Evolutionary conservation across 2,797 vertebrate genomes (phyloP).

Genomic region (Gobio occitaniae): DNA sequence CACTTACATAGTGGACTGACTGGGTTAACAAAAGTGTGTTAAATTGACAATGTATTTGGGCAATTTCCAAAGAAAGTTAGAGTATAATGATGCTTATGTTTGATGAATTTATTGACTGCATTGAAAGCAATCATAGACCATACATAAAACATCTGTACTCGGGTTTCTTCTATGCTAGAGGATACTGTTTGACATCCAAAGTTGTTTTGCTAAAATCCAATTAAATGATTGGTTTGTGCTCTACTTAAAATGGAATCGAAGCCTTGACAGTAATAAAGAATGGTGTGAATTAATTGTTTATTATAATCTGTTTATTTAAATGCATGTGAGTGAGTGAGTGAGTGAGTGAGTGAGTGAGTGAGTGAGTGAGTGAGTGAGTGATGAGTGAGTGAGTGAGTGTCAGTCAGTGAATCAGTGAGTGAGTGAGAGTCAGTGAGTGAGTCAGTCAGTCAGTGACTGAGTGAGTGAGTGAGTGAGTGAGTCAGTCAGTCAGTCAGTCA

Average conservation of each 20-base stretch:
- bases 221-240: background rate
- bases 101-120: background rate
- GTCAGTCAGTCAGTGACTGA: too few relatives aligned
- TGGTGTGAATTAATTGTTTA: slow-evolving; percentile 18
- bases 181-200: background rate
- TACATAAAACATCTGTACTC: background rate
- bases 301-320: background rate
- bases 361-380: too few relatives aligned
- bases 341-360: too few relatives aligned
- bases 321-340: too few relatives aligned
- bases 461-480: too few relatives aligned
- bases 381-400: too few relatives aligned
- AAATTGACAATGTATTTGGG: background rate
- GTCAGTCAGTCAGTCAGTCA: too few relatives aligned
- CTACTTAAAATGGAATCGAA: slow-evolving; percentile 34
- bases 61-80: background rate
- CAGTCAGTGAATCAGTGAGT: too few relatives aligned
- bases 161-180: background rate
- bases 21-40: background rate
- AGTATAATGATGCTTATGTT: background rate
- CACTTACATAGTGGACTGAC: background rate
- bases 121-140: background rate
- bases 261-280: slow-evolving; percentile 22
- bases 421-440: too few relatives aligned
- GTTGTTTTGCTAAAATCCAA: background rate